Percentiles rank a stretch among this genome's conserved stretches.
These are phyloP conservation scores for Merluccius polli DNA, from an alignment of 2,797 vertebrate genomes.

Conservation along the genomic window DNA sequence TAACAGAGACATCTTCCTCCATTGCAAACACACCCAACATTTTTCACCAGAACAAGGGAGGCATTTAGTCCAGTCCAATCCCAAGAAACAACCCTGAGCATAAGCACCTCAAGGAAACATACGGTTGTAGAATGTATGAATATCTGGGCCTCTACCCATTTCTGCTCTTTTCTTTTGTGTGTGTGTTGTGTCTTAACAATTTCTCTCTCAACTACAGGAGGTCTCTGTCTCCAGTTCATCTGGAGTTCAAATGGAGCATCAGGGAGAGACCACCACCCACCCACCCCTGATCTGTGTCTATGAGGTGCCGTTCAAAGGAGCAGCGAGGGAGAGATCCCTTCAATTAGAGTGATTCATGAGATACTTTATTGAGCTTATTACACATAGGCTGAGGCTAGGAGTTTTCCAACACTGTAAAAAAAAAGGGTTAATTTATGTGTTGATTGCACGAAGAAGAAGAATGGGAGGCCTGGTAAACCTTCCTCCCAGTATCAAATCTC, in stretches of 20 bases:
- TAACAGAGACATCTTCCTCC: background rate
- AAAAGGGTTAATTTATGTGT: slow-evolving; percentile 61
- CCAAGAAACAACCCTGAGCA: background rate
- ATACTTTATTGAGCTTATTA: slow-evolving; percentile 88
- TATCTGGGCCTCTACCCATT: background rate
- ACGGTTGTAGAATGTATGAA: too few species aligned
- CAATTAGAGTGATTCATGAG: slow-evolving; percentile 98
- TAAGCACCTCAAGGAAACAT: too few species aligned
- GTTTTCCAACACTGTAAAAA: slow-evolving; percentile 47
- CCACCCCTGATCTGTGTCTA: slow-evolving; percentile 71
- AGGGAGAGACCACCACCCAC: slow-evolving; percentile 46
- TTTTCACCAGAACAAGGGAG: slow-evolving; percentile 5
- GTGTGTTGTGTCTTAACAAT: slow-evolving; percentile 42
- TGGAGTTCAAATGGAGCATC: slow-evolving; percentile 66
- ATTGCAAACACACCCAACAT: slow-evolving; percentile 9
- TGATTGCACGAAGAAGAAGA: slow-evolving; percentile 78
- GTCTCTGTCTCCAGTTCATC: slow-evolving; percentile 59
- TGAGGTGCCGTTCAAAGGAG: slow-evolving; percentile 86
- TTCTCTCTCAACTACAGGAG: slow-evolving; percentile 37
- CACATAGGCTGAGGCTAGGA: slow-evolving; percentile 62
- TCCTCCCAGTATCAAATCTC: slow-evolving; percentile 51
- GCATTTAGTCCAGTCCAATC: background rate
- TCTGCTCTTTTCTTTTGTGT: slow-evolving; percentile 9
- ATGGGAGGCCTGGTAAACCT: slow-evolving; percentile 51
- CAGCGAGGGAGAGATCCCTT: slow-evolving; percentile 82